These are phyloP conservation scores for Diarsia mendica DNA, from an alignment of 2,888 invertebrate genomes.

Conservation along the genomic window DNA sequence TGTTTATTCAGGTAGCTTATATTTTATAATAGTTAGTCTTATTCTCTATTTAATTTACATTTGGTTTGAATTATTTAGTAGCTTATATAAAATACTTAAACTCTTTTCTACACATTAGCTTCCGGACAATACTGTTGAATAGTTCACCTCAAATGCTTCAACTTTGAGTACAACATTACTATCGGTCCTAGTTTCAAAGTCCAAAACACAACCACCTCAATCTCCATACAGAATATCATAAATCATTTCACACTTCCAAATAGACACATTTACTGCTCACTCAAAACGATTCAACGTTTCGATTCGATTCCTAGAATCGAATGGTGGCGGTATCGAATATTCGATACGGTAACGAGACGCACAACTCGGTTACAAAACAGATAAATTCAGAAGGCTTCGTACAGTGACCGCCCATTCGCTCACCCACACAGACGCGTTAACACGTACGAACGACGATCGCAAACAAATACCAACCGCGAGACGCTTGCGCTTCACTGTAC, in stretches of 20 bases:
- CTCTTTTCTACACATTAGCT: not conserved
- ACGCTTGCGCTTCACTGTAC: not conserved
- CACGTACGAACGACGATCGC: not conserved
- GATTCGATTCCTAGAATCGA: slow-evolving; percentile 58
- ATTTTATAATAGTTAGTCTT: not conserved
- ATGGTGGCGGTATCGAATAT: slow-evolving; percentile 49
- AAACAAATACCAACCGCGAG: not conserved
- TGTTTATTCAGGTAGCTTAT: not conserved
- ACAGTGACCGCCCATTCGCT: not conserved
- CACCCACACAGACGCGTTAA: not conserved
- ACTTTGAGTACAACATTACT: not conserved
- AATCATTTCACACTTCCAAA: slow-evolving; percentile 58
- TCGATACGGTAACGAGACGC: slow-evolving; percentile 58
- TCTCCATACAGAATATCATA: slow-evolving; percentile 46
- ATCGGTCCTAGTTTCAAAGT: not conserved
- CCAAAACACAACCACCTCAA: slow-evolving; percentile 34
- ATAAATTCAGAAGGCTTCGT: slow-evolving; percentile 13
- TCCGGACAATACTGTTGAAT: no score
- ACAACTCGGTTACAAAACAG: slow-evolving; percentile 28
- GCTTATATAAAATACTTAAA: not conserved
- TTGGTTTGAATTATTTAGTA: not conserved
- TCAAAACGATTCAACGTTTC: slow-evolving; percentile 61
- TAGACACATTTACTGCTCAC: slow-evolving; percentile 59
- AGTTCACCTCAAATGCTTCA: not conserved
- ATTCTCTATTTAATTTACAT: not conserved